These are phyloP conservation scores for Tenthredo livida DNA, from an alignment of 2,888 invertebrate genomes.

Conservation along the genomic window DNA sequence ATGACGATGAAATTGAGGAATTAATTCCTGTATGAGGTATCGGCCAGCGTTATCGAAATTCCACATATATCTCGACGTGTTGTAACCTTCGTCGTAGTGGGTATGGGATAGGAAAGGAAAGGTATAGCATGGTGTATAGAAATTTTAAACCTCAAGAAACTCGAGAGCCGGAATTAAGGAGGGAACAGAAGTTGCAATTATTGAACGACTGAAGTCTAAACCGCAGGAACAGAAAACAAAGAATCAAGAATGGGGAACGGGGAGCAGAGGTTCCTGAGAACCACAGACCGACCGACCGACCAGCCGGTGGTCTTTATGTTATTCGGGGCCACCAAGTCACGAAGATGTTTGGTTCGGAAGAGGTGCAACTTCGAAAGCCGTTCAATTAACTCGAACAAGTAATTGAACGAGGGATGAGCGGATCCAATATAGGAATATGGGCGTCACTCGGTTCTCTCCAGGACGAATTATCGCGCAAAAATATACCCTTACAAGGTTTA, in stretches of 20 bases:
- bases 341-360: constrained; percentile 46
- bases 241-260: constrained; percentile 8
- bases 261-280: constrained; percentile 44
- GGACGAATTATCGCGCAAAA: constrained; percentile 10
- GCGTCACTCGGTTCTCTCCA: constrained; percentile 17
- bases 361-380: constrained; percentile 40
- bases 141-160: constrained; percentile 22
- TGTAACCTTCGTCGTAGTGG: neutral
- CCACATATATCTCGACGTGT: constrained; percentile 2
- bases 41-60: neutral
- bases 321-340: constrained; percentile 51
- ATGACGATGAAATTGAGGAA: constrained; percentile 3
- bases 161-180: constrained; percentile 31
- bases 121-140: neutral
- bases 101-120: too few species aligned
- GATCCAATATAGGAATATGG: constrained; percentile 44
- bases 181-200: constrained; percentile 52
- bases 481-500: constrained; percentile 36
- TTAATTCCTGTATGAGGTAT: constrained; percentile 10
- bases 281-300: constrained; percentile 30
- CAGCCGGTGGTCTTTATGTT: constrained; percentile 43
- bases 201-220: constrained; percentile 35
- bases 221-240: constrained; percentile 16
- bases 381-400: constrained; percentile 43
- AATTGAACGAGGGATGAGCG: constrained; percentile 49